A percentile compares a stretch with the other conserved stretches of the same genome.
phyloP scores from a whole-genome alignment of 2,888 invertebrate species.

The Acheta domesticus region DNA sequence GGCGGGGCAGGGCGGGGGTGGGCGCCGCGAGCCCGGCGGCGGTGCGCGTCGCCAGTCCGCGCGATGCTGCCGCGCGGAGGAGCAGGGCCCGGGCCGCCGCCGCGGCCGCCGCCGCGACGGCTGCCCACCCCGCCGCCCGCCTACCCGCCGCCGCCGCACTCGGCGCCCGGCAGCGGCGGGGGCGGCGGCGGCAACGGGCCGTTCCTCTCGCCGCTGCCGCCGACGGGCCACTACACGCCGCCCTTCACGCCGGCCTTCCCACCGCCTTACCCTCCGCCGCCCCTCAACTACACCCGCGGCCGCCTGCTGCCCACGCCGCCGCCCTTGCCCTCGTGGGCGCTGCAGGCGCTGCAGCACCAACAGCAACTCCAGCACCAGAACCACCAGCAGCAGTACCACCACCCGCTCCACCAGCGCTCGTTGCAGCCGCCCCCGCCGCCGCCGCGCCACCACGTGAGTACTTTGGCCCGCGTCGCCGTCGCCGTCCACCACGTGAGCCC shows the following conservation, averaged over 20 bases:
- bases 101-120: conserved; percentile 7
- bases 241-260: neutral
- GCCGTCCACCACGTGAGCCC: neutral
- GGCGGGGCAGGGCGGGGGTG: neutral
- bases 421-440: neutral
- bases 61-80: conserved; percentile 9
- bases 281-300: conserved; percentile 2
- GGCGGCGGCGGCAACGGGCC: neutral
- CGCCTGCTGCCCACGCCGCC: neutral
- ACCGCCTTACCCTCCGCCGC: neutral
- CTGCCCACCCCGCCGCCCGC: conserved; percentile 9
- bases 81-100: conserved; percentile 10
- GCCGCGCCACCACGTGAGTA: neutral
- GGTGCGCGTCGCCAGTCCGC: neutral
- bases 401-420: neutral
- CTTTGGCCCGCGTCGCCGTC: neutral
- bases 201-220: neutral
- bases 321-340: neutral
- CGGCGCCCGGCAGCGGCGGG: neutral
- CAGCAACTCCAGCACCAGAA: neutral
- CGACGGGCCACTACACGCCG: neutral
- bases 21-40: neutral
- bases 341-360: neutral
- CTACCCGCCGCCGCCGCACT: neutral
- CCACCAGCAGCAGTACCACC: neutral